Evolutionary conservation across 2,113 vertebrate species (phyloP), one percentile per base, ranked within the genome.

Genomic region (Mola mola): DNA sequence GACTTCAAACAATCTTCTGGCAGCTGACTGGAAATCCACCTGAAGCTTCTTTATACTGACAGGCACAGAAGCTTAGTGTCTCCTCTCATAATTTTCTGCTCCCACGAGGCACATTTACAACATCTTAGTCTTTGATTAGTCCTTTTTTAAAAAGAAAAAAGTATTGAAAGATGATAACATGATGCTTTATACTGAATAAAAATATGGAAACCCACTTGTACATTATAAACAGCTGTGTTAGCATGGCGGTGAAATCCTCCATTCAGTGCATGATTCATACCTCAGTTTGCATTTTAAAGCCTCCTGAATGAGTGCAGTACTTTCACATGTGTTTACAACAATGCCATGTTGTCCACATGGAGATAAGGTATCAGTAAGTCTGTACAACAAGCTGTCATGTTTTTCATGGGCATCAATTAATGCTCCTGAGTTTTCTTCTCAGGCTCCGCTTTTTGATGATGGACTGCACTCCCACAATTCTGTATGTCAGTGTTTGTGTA

Each of bases 41-140:
- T 22, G 47, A 55, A 58, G 49, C 19, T 11, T 72, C 40, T 25
- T 63, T 19, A 16, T 46, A 56, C 49, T 48, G 65, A 58, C 49
- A 44, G 53, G 68, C 67, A 62, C 51, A 25, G 28, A 69, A 60
- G 56, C 28, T 41, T 26, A 69, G 48, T 26, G 41, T 69, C 34
- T 62, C 44, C 13, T 44, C 53, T 43, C 8, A 9, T 41, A 20
- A 51, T 44, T 40, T 56, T 68, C 69, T 57, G 66, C 74, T 81
- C 72, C 66, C 60, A 55, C 68, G 75, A 81, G 71, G 76, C 75
- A 83, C 75, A 71, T 81, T 59, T 47, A 74, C 69, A 75, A 59
- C 67, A 74, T 48, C 59, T 20, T 21, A 34, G 44, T 56, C 56
- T 75, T 57, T 53, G 12, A 73, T 60, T 28, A 61, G 57, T 68